Evolutionary conservation across 1,140 invertebrate species (phyloP), one percentile per base, ranked within the genome.

Genomic region (Anastatus disparis): DNA sequence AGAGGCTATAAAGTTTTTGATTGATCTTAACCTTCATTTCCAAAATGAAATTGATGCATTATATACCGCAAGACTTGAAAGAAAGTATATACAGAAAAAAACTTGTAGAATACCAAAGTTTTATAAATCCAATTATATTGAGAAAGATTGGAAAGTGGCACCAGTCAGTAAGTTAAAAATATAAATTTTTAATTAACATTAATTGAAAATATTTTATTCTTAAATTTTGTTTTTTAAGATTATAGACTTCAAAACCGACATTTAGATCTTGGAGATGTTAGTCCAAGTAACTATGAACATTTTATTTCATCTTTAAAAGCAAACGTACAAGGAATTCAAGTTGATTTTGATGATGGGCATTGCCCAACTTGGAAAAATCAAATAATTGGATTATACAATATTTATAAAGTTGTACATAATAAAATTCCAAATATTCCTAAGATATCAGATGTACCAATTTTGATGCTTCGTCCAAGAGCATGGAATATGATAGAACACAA

Each of bases 401-500:
- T 93, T 10, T 87, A 86, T 66, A 79, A 86, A 72, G 88, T 86
- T 12, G 87, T 91, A 10, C 84, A 85, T 61, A 87, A 87, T 48
- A 82, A 86, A 70, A 84, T 92, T 12, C 79, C 79, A 48, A 87
- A 84, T 24, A 85, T 87, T 10, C 87, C 87, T 2, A 81, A 82
- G 52, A 84, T 90, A 13, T 77, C 79, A 20, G 82, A 87, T 38
- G 84, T 85, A 42, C 89, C 90, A 50, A 81, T 92, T 20, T 76
- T 93, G 17, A 91, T 93, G 87, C 76, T 93, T 10, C 84, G 92
- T 73, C 91, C 92, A 2, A 81, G 91, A 76, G 91, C 91, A 20
- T 93, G 91, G 91, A 92, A 93, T 81, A 90, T 93, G 87, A 86
- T 89, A 44, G 92, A 93, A 79, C 89, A 92, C 78, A 90, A 92